Evolutionary conservation across 2,797 vertebrate species (phyloP), one percentile per base, ranked within the genome.

Genomic region (Choloepus didactylus): DNA sequence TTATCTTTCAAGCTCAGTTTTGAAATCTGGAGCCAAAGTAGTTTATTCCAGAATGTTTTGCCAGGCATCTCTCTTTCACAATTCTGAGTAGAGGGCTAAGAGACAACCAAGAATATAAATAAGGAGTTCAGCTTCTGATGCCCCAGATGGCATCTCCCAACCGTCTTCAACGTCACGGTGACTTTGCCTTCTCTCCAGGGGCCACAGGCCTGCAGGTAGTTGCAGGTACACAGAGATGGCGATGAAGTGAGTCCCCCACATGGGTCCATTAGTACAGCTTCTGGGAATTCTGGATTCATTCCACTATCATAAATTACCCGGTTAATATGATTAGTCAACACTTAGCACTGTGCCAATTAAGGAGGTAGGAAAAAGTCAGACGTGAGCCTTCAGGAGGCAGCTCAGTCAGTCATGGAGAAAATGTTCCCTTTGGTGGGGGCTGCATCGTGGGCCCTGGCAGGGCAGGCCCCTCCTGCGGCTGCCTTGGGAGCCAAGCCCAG

Each of bases 291-390:
- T 86, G 41, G 49, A 54, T 92, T 91, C 69, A 91, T 94, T 86
- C 31, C 44, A 31, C 23, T 9, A 51, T 35, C 64, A 72, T 87
- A 88, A 83, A 64, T 76, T 64, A 70, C 66, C 69, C 62, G 4
- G n/a, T 76, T 75, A 77, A 85, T 49, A 59, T 73, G 82, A 91
- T 91, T 70, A 93, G 62, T 90, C 56, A 69, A 91, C 85, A 79
- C 14, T 88, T 77, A 82, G 35, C 49, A 69, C 10, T 69, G 69
- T 79, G 49, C n/a, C 69, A 86, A 73, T 82, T 70, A 91, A 80
- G 27, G 27, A 62, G 41, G 27, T 41, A 67, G 31, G 18, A 83
- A 90, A 85, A 64, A 81, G 27, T 21, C 23, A 41, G 51, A 94
- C 18, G 69, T 89, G 73, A 62, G 35, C 9, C 62, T 90, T 94